Evolutionary conservation across 2,113 vertebrate species (phyloP).

Genomic region (Diphyllodes magnificus): DNA sequence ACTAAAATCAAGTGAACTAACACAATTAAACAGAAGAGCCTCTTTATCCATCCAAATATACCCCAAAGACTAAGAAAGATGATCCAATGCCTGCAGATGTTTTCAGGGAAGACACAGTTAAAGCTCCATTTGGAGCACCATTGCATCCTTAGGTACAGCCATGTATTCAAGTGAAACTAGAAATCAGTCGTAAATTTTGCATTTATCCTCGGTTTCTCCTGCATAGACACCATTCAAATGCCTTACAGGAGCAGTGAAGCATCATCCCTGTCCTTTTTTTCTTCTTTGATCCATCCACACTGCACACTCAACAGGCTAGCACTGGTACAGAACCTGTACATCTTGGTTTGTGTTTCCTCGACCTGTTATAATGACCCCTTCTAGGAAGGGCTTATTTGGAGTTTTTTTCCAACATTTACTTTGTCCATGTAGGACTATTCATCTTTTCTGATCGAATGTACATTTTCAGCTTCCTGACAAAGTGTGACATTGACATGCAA

Average conservation of each 20-base stretch:
- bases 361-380: not conserved
- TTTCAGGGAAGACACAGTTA: not conserved
- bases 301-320: not conserved
- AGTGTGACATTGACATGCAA: not conserved
- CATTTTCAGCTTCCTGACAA: not conserved
- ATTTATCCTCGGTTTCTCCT: not conserved
- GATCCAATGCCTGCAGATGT: not conserved
- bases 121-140: not conserved
- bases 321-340: not conserved
- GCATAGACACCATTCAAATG: not conserved
- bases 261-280: not conserved
- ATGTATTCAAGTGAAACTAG: not conserved
- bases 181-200: not conserved
- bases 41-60: not conserved
- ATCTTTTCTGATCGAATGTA: not conserved
- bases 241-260: not conserved
- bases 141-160: not conserved
- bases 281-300: not conserved
- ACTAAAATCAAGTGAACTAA: constrained; percentile 2
- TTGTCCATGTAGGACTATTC: not conserved
- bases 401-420: not conserved
- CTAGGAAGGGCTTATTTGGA: not conserved
- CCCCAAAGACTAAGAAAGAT: not conserved
- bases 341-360: not conserved
- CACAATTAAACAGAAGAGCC: not conserved